Evolutionary conservation across 2,113 vertebrate genomes (phyloP), one percentile per base, ranked within the genome.

Genomic region (Coregonus clupeaformis): DNA sequence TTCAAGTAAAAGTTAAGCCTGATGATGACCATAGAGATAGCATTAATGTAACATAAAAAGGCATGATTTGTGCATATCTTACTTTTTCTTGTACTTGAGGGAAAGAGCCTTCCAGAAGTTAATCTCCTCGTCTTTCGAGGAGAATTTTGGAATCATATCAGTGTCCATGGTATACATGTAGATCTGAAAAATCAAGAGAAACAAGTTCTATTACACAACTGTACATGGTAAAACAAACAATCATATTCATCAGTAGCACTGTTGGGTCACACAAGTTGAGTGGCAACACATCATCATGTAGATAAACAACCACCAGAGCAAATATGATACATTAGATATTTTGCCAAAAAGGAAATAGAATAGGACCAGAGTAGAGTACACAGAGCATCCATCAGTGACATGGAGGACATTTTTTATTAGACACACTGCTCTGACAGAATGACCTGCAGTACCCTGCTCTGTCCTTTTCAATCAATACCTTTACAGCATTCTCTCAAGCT

Each of bases 31-130:
- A 18, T 22, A 22, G n/a, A 57, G 55, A n/a, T 57, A 20, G 16
- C 55, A 57, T 20, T 24, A 64, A 64, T 2, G 25, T 24, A 64
- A 64, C 22, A 24, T 6, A n/a, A 25, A 22, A 13, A 16, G 0
- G 25, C 25, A 29, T 27, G 4, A 27, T 1, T 25, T 25, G 63
- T 65, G 24, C 12, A 24, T 20, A 78, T 86, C 1, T 52, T 85
- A 99, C 97, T 95, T 94, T 87, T 93, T 94, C 80, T 99, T 97
- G 89, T 98, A 97, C 84, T 96, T 98, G 80, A 96, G 89, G 72
- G 95, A 96, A 76, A 97, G 94, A 77, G 95, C 82, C 89, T 96
- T 98, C 97, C 97, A 99, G 83, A 97, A 98, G 0, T 94, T 92
- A 80, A 96, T 95, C 90, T 98, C 97, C 90, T 98, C 97, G 63